Percentiles rank a stretch among this genome's conserved stretches.
These are phyloP conservation scores for Minunthozetes semirufus DNA, from an alignment of 2,888 invertebrate species.

Conservation along the genomic window DNA sequence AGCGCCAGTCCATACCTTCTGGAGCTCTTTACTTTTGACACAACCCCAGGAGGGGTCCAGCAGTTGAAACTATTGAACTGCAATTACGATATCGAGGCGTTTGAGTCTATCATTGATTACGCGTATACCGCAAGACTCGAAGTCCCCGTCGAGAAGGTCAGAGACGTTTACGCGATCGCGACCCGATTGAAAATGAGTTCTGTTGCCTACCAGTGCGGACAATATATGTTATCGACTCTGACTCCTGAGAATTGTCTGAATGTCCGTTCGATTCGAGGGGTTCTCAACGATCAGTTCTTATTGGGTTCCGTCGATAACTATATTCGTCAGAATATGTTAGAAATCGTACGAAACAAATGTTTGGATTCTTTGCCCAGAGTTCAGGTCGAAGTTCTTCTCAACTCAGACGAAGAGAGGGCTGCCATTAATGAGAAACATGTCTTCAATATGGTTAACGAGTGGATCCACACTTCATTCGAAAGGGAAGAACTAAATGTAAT, in stretches of 20 bases:
- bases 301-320: conserved; percentile 61
- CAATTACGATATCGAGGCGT: conserved; percentile 60
- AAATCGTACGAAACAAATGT: conserved; percentile 59
- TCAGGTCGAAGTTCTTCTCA: conserved; percentile 67
- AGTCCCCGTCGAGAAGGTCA: conserved; percentile 56
- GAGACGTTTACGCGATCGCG: conserved; percentile 71
- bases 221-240: conserved; percentile 61
- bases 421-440: conserved; percentile 55
- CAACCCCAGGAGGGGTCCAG: conserved; percentile 38
- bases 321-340: conserved; percentile 62
- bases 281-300: conserved; percentile 54
- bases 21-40: conserved; percentile 60
- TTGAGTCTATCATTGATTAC: conserved; percentile 70
- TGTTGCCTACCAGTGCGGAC: conserved; percentile 64
- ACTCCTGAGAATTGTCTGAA: conserved; percentile 52
- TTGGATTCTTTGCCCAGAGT: conserved; percentile 61
- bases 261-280: conserved; percentile 55
- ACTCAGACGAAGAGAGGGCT: conserved; percentile 62
- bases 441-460: conserved; percentile 59
- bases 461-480: conserved; percentile 53
- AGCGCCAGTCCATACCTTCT: conserved; percentile 70
- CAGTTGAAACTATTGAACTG: conserved; percentile 53
- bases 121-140: conserved; percentile 67
- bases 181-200: conserved; percentile 67
- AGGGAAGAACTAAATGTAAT: conserved; percentile 48